Evolutionary conservation across 2,113 vertebrate species (phyloP).

Genomic region (Otocyon megalotis): DNA sequence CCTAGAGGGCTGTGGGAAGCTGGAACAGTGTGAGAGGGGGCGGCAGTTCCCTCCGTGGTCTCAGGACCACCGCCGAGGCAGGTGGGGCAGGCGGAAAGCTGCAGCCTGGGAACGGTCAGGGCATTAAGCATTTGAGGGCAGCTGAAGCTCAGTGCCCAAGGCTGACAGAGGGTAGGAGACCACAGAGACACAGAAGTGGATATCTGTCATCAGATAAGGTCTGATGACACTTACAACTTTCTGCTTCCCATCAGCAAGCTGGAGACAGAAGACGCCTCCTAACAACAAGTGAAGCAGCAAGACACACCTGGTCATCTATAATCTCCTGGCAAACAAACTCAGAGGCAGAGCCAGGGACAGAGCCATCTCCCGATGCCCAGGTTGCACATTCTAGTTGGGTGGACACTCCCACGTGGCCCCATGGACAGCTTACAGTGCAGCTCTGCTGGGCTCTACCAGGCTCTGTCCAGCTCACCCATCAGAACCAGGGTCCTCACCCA

Average conservation of each 20-base stretch:
- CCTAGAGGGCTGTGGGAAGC: neutral
- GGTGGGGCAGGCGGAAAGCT: rapidly evolving
- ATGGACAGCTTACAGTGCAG: too few relatives aligned
- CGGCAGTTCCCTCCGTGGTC: rapidly evolving
- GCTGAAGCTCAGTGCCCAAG: neutral
- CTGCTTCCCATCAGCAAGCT: neutral
- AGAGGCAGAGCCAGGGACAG: neutral
- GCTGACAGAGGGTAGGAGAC: neutral
- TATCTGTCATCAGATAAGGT: neutral
- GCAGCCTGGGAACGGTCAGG: neutral
- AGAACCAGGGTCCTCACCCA: neutral
- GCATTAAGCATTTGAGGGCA: neutral
- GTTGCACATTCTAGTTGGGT: neutral
- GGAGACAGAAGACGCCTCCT: neutral
- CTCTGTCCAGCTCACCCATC: neutral
- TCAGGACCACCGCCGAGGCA: neutral
- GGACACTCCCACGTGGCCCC: too few relatives aligned
- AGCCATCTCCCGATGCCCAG: neutral
- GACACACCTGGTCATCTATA: neutral
- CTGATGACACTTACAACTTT: rapidly evolving
- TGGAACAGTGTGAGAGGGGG: neutral
- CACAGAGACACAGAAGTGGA: rapidly evolving
- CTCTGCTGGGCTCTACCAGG: too few relatives aligned
- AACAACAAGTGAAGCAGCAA: neutral
- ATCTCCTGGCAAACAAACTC: neutral